Evolutionary conservation across 1,140 invertebrate genomes (phyloP), one percentile per base, ranked within the genome.

Genomic region (Drosophila lowei): DNA sequence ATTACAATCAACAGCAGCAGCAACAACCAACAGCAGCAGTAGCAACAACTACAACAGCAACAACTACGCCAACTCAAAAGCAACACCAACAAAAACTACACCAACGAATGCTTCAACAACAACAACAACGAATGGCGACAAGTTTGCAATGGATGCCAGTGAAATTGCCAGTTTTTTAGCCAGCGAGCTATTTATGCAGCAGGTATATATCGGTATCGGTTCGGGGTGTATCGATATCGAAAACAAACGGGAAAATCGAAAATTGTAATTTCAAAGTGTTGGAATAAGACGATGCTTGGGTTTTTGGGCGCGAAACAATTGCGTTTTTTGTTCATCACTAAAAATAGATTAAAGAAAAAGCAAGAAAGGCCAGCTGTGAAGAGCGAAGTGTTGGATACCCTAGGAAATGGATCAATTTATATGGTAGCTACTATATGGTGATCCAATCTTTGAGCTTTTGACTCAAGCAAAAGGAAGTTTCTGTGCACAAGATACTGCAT

Each of bases 121-220:
- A 43, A 55, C 58, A 67, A 16, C 54, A 58, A 52, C 41, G 7
- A 68, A 50, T 46, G 64, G 63, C 63, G 75, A 86, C 65, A 74
- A 90, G 73, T 90, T 90, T 62, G 91, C 92, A 91, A 94, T 96
- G 92, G 95, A 96, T 93, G 94, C 95, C 77, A 93, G 94, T 92
- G 95, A 96, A 92, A 94, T 96, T 90, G 94, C 95, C 63, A 95
- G 94, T 92, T 95, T 96, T 91, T 93, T 96, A 76, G 95, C 95
- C 79, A 95, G 95, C 91, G 95, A 96, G 93, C 93, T 96, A 91
- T 95, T 95, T 92, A 95, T 94, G 92, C 95, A 96, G 84, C 93
- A 94, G 95, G 95, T 95, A 95, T 73, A 63, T 57, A 18, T 34
- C 53, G 41, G 41, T 57, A 57, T 73, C 50, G 55, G 57, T 43